Evolutionary conservation across 2,888 invertebrate genomes (phyloP), one percentile per base, ranked within the genome.

Genomic region (Anthrax anthrax): DNA sequence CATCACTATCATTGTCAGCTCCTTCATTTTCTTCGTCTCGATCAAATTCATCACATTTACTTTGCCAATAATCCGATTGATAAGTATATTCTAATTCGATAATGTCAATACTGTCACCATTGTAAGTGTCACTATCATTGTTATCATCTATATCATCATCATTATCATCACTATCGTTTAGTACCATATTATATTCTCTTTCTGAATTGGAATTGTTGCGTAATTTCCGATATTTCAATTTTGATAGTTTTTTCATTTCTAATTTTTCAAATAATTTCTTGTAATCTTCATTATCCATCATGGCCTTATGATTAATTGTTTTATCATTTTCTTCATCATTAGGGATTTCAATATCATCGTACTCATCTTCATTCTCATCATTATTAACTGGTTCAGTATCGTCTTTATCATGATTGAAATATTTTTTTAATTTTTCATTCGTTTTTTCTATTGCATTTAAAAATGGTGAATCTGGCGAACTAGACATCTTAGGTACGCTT

Each of bases 281-380:
- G 43, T 59, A 60, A 17, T 59, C 58, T 2, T 54, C 52, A 5
- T 55, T 46, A 32, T 57, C 53, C 42, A 57, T 56, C 53, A 57
- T 54, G 8, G 50, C 48, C 27, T 52, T 54, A 39, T 53, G n/a
- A 50, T 50, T 2, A 53, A 42, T 18, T 50, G 3, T 32, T 12
- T 44, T 41, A 54, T 69, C 67, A 47, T 57, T 55, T 0, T 72
- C 68, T 67, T 69, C 62, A 52, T 69, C 69, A 37, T 69, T 69
- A 18, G 73, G 70, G 23, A 23, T 23, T 2, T 54, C 46, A 27
- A 57, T 46, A 37, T 56, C 53, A 46, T 51, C 47, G 37, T 51
- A 51, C 37, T 51, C 47, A n/a, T 43, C 44, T 41, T 37, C 23
- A n/a, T 49, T 29, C 5, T 29, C 48, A 18, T 18, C 45, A 16